Base-by-base conservation (phyloP, 2,113 vertebrate species). In the Canis aureus region DNA sequence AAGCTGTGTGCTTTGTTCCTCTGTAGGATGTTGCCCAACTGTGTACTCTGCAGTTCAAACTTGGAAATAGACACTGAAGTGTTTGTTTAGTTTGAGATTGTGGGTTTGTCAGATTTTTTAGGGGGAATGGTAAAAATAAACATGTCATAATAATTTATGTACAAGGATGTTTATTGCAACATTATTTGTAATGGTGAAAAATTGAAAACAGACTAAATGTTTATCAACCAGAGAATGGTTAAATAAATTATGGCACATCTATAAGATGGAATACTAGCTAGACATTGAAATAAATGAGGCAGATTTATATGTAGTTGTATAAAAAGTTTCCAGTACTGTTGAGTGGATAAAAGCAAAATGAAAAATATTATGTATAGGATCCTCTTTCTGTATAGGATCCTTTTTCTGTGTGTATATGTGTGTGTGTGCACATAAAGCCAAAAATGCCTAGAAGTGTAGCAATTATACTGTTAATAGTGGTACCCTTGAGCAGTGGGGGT, bases 181-280 rank as follows among this genome's bases (percentile, higher is more conserved):
- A 74, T 66, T 89, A 94, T 83, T 95, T 96, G 43, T 87, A 78
- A 96, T 92, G 67, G 23, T 93, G n/a, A 94, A 94, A 96, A 95
- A 74, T 8, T 49, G 17, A 90, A 97, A 96, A 69, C 43, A 89
- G 49, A 32, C 38, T 82, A 73, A 88, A 83, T 90, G n/a, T 76
- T 84, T 93, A 49, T 96, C 76, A 91, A 66, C 25, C 16, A 71
- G n/a, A 94, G 51, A 86, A 84, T 43, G 22, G 38, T 62, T 93
- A 96, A 87, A 79, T 93, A 92, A 90, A 59, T 89, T 86, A 74
- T 60, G 16, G 4, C 43, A 79, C 22, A 67, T 20, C 27, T 17
- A 20, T 84, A 87, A 93, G 67, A 89, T 80, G 57, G 51, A 73
- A 80, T 83, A 49, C n/a, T 74, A 91, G 62, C 15, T n/a, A 95